Conservation (phyloP, 2,888 invertebrate species). For the Leptinotarsa rubiginosa region DNA sequence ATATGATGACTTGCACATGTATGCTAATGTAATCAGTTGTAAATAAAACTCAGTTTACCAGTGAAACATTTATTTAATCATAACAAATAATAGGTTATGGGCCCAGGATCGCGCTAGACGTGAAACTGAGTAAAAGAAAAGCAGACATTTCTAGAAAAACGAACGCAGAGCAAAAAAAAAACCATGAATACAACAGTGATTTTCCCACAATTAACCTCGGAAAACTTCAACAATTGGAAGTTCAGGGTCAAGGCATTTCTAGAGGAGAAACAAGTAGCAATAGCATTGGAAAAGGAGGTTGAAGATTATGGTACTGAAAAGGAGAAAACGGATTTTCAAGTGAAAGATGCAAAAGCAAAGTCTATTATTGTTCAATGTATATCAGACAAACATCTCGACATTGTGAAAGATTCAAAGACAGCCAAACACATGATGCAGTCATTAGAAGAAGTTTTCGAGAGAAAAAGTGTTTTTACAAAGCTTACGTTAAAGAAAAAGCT, state of each 20-base stretch:
- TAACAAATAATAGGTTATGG: background rate
- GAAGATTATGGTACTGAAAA: slow-evolving; percentile 27
- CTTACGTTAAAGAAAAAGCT: slow-evolving; percentile 44
- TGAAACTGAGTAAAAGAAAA: background rate
- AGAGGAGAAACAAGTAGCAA: slow-evolving; percentile 33
- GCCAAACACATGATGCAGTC: slow-evolving; percentile 46
- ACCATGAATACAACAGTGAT: slow-evolving; percentile 1
- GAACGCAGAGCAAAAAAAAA: background rate
- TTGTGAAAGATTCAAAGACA: slow-evolving; percentile 44
- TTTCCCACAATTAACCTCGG: slow-evolving; percentile 1
- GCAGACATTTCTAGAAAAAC: background rate
- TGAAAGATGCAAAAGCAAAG: slow-evolving; percentile 46
- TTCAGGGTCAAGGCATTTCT: slow-evolving; percentile 35
- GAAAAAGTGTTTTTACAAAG: slow-evolving; percentile 49
- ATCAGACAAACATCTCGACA: slow-evolving; percentile 47
- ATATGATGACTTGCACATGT: no score
- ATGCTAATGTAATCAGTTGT: background rate
- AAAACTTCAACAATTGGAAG: slow-evolving; percentile 32
- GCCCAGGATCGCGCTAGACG: background rate
- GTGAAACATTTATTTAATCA: background rate
- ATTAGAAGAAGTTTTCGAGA: slow-evolving; percentile 48
- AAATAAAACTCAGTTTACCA: background rate
- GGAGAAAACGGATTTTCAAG: slow-evolving; percentile 30
- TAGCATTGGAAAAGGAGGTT: slow-evolving; percentile 27
- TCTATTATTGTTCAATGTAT: slow-evolving; percentile 48